Percentiles rank a stretch among this genome's conserved stretches.
Evolutionary conservation across 2,797 vertebrate species (phyloP).

Genomic region (Periophthalmus magnuspinnatus): DNA sequence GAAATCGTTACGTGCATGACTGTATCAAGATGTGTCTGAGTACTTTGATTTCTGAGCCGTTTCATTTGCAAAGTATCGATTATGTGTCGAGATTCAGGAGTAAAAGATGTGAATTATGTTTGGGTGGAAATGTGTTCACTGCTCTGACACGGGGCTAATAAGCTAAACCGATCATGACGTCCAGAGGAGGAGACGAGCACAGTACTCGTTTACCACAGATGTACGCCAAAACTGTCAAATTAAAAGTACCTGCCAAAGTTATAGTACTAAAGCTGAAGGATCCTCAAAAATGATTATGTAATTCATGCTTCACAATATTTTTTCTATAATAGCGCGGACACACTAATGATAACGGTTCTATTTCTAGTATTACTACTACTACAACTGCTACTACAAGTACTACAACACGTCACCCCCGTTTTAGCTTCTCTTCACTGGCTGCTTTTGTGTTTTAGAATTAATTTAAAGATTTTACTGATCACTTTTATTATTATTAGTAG

Average conservation of each 20-base stretch:
- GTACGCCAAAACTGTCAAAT: not conserved
- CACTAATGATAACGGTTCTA: not conserved
- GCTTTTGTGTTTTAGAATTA: too few relatives aligned
- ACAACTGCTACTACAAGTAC: too few relatives aligned
- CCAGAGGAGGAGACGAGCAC: constrained; percentile 4
- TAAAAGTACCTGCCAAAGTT: not conserved
- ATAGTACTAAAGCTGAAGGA: not conserved
- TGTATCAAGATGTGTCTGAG: constrained; percentile 14
- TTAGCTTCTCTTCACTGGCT: too few relatives aligned
- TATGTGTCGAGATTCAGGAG: constrained; percentile 17
- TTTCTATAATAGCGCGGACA: not conserved
- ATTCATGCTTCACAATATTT: not conserved
- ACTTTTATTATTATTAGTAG: too few relatives aligned
- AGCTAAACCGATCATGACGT: constrained; percentile 16
- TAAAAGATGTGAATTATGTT: constrained; percentile 23
- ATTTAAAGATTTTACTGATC: too few relatives aligned
- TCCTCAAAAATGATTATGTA: not conserved
- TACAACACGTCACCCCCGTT: too few relatives aligned
- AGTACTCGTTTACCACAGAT: not conserved
- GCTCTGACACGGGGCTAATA: constrained; percentile 9
- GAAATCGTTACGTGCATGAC: not conserved
- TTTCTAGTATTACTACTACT: not conserved
- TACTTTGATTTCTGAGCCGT: constrained; percentile 4
- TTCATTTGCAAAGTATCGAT: constrained; percentile 23
- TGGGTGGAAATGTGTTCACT: constrained; percentile 9